Base-by-base conservation (phyloP, 2,113 vertebrate genomes). In the Thinocorus orbignyianus region DNA sequence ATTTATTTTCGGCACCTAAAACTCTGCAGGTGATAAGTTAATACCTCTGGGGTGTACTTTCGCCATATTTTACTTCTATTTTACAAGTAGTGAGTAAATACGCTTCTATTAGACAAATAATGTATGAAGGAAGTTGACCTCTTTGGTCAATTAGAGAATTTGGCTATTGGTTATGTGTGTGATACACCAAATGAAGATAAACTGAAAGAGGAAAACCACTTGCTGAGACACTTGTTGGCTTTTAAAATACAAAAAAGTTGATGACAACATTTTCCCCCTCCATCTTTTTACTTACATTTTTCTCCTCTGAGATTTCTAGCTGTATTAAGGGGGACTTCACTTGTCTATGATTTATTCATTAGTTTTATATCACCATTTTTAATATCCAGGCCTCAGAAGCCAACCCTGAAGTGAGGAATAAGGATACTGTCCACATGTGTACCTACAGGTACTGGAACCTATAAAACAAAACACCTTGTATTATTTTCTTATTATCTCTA, bases 41-140 rank as follows among this genome's bases (percentile, higher is more conserved):
- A 8, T 39, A 42, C 10, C 7, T 70, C 20, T 69, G 35, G 9
- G 20, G 17, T 5, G 5, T 58, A 16, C 24, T 79, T 91, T 78
- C 37, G 30, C 20, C 91, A 10, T 42, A 11, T 78, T 73, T 85
- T 69, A 86, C 19, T 17, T 65, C 39, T 7, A 24, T 58, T n/a
- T 90, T 64, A 69, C 11, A 37, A 30, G 12, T 25, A 60, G 31
- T n/a, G 49, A 78, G 64, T 82, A 86, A 70, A 48, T 54, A 52
- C 23, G 15, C 39, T 51, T 84, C 22, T 62, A 22, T 73, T 51
- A 61, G 35, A 41, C 8, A n/a, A 84, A 28, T 25, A 62, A 14
- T 0, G 0, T 55, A 46, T 1, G 2, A 46, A 54, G 20, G 33
- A 72, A 25, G 15, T 25, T 54, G 64, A 77, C 7, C 17, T 44